These are phyloP conservation scores for Pluvianellus socialis DNA, from an alignment of 2,113 vertebrate genomes.

Conservation along the genomic window DNA sequence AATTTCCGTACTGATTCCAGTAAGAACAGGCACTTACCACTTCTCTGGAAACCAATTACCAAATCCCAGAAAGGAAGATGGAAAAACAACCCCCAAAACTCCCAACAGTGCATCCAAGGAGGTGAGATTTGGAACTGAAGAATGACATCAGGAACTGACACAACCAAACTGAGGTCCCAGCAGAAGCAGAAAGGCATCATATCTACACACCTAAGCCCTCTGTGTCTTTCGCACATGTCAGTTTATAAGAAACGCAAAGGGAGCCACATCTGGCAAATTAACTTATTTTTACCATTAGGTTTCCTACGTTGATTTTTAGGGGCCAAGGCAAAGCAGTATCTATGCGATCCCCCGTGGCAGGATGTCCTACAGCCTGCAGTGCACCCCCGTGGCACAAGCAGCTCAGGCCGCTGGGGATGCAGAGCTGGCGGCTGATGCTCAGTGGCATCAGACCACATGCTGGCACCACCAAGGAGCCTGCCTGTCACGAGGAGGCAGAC, in stretches of 20 bases:
- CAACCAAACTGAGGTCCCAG: background rate
- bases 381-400: background rate
- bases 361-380: background rate
- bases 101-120: background rate
- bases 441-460: background rate
- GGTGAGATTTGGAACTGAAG: background rate
- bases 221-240: background rate
- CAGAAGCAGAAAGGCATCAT: background rate
- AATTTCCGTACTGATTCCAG: background rate
- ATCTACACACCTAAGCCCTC: background rate
- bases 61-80: background rate
- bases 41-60: background rate
- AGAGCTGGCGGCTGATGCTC: fast-evolving
- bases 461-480: background rate
- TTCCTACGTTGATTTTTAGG: background rate
- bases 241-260: background rate
- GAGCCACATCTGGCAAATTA: background rate
- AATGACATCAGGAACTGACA: background rate
- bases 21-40: background rate
- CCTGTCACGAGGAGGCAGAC: background rate
- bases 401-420: background rate
- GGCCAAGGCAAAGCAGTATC: background rate
- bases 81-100: background rate
- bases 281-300: background rate
- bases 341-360: background rate